Evolutionary conservation across 2,888 invertebrate species (phyloP).

Genomic region (Coenonympha glycerion): DNA sequence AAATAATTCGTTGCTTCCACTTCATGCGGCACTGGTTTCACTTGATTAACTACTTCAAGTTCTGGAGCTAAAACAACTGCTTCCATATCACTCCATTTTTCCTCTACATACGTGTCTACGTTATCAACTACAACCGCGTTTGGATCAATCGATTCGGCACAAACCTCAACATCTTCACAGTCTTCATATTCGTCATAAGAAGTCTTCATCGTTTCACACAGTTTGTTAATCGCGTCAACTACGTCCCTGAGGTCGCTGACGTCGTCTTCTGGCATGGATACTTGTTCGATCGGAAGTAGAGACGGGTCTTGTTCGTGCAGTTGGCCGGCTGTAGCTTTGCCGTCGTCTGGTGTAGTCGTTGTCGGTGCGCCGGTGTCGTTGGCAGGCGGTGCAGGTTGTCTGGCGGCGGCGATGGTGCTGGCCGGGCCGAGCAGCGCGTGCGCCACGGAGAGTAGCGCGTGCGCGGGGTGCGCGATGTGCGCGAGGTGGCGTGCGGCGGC

Average conservation of each 20-base stretch:
- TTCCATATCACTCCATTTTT: conserved; percentile 32
- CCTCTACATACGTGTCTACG: conserved; percentile 38
- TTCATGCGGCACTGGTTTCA: neutral
- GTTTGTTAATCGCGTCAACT: conserved; percentile 67
- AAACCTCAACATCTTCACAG: conserved; percentile 14
- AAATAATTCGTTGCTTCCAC: neutral
- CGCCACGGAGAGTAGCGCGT: conserved; percentile 53
- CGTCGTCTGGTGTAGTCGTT: neutral
- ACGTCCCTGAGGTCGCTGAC: conserved; percentile 66
- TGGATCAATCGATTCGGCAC: conserved; percentile 37
- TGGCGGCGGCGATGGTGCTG: conserved; percentile 22
- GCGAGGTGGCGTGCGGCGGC: conserved; percentile 35
- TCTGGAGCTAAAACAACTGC: neutral
- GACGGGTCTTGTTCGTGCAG: conserved; percentile 14
- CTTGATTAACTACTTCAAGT: neutral
- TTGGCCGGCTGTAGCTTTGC: neutral
- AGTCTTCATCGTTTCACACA: conserved; percentile 68
- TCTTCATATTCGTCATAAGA: conserved; percentile 44
- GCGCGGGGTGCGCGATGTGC: conserved; percentile 52
- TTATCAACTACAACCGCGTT: conserved; percentile 39
- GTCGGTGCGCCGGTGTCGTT: no score
- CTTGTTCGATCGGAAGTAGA: conserved; percentile 49
- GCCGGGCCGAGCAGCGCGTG: conserved; percentile 47
- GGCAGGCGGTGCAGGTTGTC: conserved; percentile 40
- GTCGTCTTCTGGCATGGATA: conserved; percentile 48